A percentile compares a stretch with the other conserved stretches of the same genome.
Conservation (phyloP, 2,888 invertebrate species). For the Hedya salicella region DNA sequence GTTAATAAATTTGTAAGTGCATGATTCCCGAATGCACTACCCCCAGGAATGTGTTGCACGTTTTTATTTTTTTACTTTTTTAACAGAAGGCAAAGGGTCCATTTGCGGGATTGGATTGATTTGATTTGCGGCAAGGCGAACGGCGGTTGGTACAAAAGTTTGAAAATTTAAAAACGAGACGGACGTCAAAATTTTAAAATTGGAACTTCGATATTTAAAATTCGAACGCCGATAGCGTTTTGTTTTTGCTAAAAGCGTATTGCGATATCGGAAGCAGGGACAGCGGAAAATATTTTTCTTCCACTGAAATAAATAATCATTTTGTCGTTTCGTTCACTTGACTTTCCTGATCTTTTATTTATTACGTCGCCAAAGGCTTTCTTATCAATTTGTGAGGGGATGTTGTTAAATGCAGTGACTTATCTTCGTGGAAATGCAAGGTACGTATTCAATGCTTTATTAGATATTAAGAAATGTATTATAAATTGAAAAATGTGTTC, state of each 20-base stretch:
- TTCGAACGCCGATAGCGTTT: constrained; percentile 24
- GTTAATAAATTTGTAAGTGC: constrained; percentile 72
- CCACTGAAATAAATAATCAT: constrained; percentile 23
- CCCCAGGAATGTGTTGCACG: constrained; percentile 82
- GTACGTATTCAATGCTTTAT: constrained; percentile 15
- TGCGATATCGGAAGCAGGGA: constrained; percentile 24
- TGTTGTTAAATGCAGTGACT: neutral
- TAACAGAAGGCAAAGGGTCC: constrained; percentile 73
- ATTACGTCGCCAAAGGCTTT: constrained; percentile 21
- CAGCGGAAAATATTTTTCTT: constrained; percentile 25
- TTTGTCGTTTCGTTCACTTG: constrained; percentile 25
- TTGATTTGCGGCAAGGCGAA: constrained; percentile 56
- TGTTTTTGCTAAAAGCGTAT: constrained; percentile 35
- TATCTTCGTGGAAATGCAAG: constrained; percentile 10
- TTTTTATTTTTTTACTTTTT: constrained; percentile 63
- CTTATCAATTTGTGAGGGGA: constrained; percentile 21
- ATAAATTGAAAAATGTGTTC: neutral
- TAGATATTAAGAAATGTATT: neutral
- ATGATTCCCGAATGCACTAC: constrained; percentile 82
- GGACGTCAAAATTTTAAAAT: constrained; percentile 38
- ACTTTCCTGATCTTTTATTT: constrained; percentile 30
- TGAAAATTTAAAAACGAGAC: constrained; percentile 25
- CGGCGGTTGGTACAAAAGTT: constrained; percentile 47
- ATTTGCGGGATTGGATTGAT: constrained; percentile 74
- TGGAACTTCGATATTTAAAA: constrained; percentile 28